Conservation (phyloP, 2,797 vertebrate species). For the Acanthiza pusilla region DNA sequence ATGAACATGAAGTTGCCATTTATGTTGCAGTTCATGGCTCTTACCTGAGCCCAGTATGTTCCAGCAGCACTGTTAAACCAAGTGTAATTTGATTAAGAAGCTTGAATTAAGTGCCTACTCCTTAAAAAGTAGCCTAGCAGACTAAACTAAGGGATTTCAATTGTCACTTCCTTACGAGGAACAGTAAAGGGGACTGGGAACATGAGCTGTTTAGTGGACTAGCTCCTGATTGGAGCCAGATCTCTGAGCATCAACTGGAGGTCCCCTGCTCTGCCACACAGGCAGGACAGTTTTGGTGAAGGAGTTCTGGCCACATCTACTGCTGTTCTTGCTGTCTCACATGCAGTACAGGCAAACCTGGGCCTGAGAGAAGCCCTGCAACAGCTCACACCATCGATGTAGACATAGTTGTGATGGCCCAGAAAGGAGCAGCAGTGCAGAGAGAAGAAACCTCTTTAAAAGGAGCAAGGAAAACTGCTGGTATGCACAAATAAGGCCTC, state of each 20-base stretch:
- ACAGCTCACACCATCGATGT: accelerated
- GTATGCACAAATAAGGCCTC: not conserved
- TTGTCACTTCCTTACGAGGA: not conserved
- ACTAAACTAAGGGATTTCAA: not conserved
- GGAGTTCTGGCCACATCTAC: not conserved
- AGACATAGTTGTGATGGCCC: not conserved
- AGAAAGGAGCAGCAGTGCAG: not conserved
- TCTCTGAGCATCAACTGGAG: not conserved
- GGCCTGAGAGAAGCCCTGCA: not conserved
- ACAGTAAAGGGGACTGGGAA: not conserved
- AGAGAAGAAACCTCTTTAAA: not conserved
- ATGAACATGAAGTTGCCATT: not conserved
- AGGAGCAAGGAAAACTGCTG: not conserved
- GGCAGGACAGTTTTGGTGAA: not conserved
- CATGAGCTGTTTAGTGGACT: not conserved
- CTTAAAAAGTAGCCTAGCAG: not conserved
- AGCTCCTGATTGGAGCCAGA: not conserved
- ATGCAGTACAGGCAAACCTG: not conserved
- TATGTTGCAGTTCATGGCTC: not conserved
- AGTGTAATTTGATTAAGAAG: not conserved
- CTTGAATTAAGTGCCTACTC: not conserved
- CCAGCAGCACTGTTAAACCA: not conserved
- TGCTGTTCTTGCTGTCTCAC: not conserved
- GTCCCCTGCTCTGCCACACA: not conserved
- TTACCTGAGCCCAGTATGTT: not conserved